Percentiles rank a stretch among this genome's conserved stretches.
Conservation (phyloP, 2,113 vertebrate genomes). For the Semicossyphus pulcher region DNA sequence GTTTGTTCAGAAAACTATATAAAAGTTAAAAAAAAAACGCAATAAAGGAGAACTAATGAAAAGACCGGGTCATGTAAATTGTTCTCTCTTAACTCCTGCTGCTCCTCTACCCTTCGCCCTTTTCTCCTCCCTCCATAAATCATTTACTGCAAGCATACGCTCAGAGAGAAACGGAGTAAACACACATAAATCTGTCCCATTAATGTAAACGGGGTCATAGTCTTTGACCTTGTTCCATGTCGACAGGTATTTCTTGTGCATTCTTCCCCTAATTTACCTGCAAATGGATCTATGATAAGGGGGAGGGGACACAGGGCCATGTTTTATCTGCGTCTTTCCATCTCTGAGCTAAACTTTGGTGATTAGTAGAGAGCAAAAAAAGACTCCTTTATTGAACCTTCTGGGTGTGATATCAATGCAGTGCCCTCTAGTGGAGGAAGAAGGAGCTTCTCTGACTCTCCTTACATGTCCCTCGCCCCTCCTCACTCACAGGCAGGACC, state of each 20-base stretch:
- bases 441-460: background rate
- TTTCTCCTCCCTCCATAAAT: conserved; percentile 66
- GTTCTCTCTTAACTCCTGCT: background rate
- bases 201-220: background rate
- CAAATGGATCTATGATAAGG: background rate
- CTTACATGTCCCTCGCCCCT: too few species aligned
- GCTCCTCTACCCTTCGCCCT: background rate
- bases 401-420: background rate
- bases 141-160: conserved; percentile 60
- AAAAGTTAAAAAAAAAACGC: background rate
- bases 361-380: too few species aligned
- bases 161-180: conserved; percentile 38
- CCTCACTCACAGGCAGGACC: too few species aligned
- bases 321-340: background rate
- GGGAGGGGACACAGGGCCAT: background rate
- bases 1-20: background rate
- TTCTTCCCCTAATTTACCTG: background rate
- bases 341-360: background rate
- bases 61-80: background rate
- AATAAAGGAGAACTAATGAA: background rate
- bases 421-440: background rate
- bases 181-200: conserved; percentile 35
- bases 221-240: background rate
- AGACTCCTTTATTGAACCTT: background rate
- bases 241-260: background rate